Percentiles rank a stretch among this genome's conserved stretches.
Evolutionary conservation across 2,888 invertebrate species (phyloP).

Genomic region (Drosophila atripex): DNA sequence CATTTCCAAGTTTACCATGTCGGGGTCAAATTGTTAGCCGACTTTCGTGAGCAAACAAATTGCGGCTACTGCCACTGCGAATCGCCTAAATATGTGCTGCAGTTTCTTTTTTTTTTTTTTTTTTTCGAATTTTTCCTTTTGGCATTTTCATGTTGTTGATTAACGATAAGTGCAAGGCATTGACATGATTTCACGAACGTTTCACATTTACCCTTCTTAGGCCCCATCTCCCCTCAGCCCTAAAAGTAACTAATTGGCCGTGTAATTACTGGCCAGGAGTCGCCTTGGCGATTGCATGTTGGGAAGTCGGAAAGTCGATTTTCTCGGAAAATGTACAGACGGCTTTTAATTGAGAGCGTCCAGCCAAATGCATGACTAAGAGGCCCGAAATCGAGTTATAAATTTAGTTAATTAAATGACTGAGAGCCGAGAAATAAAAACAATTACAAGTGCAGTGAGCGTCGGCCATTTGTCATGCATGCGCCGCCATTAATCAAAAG

Average conservation of each 20-base stretch:
- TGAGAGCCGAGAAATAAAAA: slow-evolving; percentile 36
- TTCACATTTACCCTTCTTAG: slow-evolving; percentile 28
- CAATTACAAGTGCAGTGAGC: slow-evolving; percentile 55
- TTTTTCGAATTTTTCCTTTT: slow-evolving; percentile 29
- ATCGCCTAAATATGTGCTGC: slow-evolving; percentile 61
- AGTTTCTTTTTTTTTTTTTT: slow-evolving; percentile 29
- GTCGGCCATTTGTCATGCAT: slow-evolving; percentile 67
- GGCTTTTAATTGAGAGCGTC: slow-evolving; percentile 52
- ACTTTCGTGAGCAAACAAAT: slow-evolving; percentile 68
- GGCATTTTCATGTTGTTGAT: slow-evolving; percentile 65
- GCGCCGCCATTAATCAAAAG: slow-evolving; percentile 74
- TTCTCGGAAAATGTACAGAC: slow-evolving; percentile 56
- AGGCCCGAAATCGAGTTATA: slow-evolving; percentile 32
- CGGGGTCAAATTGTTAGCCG: slow-evolving; percentile 72
- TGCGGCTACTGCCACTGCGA: slow-evolving; percentile 29
- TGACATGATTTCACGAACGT: slow-evolving; percentile 64
- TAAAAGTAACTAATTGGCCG: slow-evolving; percentile 53
- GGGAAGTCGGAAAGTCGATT: slow-evolving; percentile 7
- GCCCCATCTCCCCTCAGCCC: slow-evolving; percentile 23
- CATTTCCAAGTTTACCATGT: slow-evolving; percentile 76
- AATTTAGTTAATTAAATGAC: slow-evolving; percentile 71
- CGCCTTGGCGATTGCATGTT: slow-evolving; percentile 52
- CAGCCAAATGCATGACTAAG: slow-evolving; percentile 54
- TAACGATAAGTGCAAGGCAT: slow-evolving; percentile 63
- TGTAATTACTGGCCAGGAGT: slow-evolving; percentile 56